Percentiles rank a stretch among this genome's conserved stretches.
Evolutionary conservation across 2,888 invertebrate genomes (phyloP).

Genomic region (Taenaris catops): DNA sequence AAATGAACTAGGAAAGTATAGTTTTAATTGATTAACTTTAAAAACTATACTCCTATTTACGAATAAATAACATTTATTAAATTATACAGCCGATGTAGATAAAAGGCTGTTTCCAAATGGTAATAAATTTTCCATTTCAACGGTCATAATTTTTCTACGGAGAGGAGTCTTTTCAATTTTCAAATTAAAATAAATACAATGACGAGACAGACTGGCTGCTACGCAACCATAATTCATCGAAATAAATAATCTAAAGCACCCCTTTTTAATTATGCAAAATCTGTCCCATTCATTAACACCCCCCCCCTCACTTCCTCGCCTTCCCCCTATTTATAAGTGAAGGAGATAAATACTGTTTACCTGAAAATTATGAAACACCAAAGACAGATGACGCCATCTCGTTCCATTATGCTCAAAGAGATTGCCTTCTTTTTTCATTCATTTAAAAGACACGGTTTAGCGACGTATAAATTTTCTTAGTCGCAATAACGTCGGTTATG

Average conservation of each 20-base stretch:
- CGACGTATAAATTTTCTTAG: conserved; percentile 19
- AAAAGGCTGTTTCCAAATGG: too few relatives aligned
- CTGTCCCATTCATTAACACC: conserved; percentile 57
- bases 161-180: conserved; percentile 14
- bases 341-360: conserved; percentile 60
- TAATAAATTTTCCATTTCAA: conserved; percentile 8
- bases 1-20: too few relatives aligned
- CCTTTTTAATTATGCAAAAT: conserved; percentile 77
- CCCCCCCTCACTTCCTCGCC: conserved; percentile 21
- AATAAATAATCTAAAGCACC: conserved; percentile 64
- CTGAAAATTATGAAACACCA: conserved; percentile 55
- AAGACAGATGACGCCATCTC: conserved; percentile 57
- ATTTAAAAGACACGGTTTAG: conserved; percentile 15
- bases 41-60: too few relatives aligned
- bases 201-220: conserved; percentile 29
- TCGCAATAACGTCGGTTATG: conserved; percentile 19
- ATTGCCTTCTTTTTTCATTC: conserved; percentile 29
- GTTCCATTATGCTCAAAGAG: conserved; percentile 43
- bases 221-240: conserved; percentile 58
- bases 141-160: conserved; percentile 14
- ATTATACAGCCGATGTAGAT: too few relatives aligned
- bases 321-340: conserved; percentile 31
- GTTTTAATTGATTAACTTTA: too few relatives aligned
- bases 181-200: conserved; percentile 30
- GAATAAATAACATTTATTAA: too few relatives aligned